A percentile compares a stretch with the other conserved stretches of the same genome.
Conservation (phyloP, 2,113 vertebrate genomes). For the Nothobranchius furzeri region DNA sequence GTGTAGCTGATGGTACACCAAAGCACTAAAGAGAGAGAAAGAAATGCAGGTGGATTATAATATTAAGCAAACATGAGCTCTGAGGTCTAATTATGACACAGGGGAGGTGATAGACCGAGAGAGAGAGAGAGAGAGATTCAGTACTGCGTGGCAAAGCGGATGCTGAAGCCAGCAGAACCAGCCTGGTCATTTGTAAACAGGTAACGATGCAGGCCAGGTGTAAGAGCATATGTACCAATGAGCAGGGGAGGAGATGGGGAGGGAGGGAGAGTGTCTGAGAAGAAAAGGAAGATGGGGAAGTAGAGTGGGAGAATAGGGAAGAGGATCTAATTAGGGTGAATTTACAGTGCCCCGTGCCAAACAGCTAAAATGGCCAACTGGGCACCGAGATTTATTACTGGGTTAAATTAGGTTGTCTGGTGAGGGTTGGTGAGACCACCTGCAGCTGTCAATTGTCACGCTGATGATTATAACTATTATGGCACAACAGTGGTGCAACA, state of each 20-base stretch:
- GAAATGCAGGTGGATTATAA: conserved; percentile 85
- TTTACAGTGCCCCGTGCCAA: conserved; percentile 76
- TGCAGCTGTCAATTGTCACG: conserved; percentile 68
- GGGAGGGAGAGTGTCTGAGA: conserved; percentile 49
- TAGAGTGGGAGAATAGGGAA: conserved; percentile 59
- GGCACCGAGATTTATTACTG: conserved; percentile 73
- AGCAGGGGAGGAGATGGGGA: conserved; percentile 61
- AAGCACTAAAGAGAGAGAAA: conserved; percentile 81
- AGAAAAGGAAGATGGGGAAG: conserved; percentile 46
- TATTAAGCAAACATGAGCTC: conserved; percentile 95
- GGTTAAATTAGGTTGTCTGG: conserved; percentile 74
- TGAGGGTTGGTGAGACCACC: conserved; percentile 62
- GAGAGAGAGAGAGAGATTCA: conserved; percentile 59
- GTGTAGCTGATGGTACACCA: conserved; percentile 36
- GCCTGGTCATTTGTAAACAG: conserved; percentile 97
- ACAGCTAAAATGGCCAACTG: conserved; percentile 77
- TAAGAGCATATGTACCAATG: conserved; percentile 83
- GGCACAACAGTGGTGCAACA: conserved; percentile 33
- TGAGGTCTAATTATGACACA: conserved; percentile 98
- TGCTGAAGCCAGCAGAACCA: conserved; percentile 99
- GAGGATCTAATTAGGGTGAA: conserved; percentile 76
- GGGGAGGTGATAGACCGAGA: conserved; percentile 80
- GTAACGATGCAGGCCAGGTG: conserved; percentile 94
- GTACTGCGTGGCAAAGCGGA: conserved; percentile 75
- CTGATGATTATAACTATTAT: conserved; percentile 60